A percentile compares a stretch with the other conserved stretches of the same genome.
Conservation (phyloP, 2,113 vertebrate genomes). For the Aplodontia rufa region DNA sequence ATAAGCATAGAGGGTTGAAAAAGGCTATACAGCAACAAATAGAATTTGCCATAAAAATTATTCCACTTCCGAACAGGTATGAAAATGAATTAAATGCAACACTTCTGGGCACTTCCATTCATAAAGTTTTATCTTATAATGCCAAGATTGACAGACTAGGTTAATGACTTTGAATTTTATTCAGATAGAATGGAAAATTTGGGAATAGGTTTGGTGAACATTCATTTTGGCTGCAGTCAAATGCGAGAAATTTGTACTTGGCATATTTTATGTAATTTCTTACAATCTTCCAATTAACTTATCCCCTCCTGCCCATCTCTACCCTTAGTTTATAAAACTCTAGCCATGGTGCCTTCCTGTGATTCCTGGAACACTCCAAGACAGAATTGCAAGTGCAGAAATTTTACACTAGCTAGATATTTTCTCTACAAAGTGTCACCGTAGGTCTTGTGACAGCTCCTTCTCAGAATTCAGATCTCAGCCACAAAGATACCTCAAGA, state of each 20-base stretch:
- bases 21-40: background rate
- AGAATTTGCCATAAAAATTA: background rate
- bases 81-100: background rate
- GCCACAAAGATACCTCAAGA: background rate
- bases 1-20: background rate
- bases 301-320: background rate
- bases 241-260: background rate
- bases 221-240: background rate
- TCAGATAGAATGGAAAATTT: background rate
- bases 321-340: background rate
- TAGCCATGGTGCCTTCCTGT: accelerated
- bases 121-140: background rate
- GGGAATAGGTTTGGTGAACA: background rate
- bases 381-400: background rate
- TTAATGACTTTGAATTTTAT: background rate
- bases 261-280: background rate
- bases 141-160: background rate
- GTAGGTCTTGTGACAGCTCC: background rate
- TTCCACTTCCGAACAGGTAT: background rate
- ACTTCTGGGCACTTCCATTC: background rate
- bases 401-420: background rate
- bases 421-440: background rate
- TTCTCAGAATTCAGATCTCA: background rate
- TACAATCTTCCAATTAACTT: background rate
- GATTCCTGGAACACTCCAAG: background rate